Conservation (phyloP, 2,113 vertebrate genomes). For the Siniperca chuatsi region DNA sequence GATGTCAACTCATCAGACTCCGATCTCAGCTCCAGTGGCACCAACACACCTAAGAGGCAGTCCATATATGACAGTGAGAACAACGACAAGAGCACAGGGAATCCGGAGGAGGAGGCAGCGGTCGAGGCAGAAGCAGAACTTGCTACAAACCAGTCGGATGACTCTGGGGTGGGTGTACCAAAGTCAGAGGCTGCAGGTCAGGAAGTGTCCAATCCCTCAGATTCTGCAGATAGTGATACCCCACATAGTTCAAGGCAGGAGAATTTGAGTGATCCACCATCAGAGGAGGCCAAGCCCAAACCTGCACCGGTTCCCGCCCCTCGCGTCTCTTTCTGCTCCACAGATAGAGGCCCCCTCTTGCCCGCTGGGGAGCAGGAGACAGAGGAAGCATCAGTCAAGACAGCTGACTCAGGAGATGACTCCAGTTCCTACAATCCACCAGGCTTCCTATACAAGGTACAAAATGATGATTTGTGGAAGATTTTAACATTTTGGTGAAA, state of each 20-base stretch:
- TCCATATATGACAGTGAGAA: constrained; percentile 53
- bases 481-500: constrained; percentile 13
- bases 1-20: constrained; percentile 67
- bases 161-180: constrained; percentile 45
- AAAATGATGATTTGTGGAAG: not conserved
- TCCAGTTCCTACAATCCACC: constrained; percentile 54
- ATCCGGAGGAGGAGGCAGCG: constrained; percentile 15
- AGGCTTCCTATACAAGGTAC: constrained; percentile 78
- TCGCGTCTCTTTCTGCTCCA: constrained; percentile 63
- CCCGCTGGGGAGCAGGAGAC: constrained; percentile 4
- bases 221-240: constrained; percentile 30
- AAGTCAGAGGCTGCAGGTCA: constrained; percentile 42
- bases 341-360: not conserved
- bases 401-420: constrained; percentile 32
- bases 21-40: constrained; percentile 65
- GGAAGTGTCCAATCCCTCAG: constrained; percentile 37
- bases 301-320: constrained; percentile 70
- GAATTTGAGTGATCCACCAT: not conserved
- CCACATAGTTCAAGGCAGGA: constrained; percentile 39
- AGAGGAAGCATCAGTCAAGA: constrained; percentile 21
- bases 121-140: constrained; percentile 40
- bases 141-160: constrained; percentile 35
- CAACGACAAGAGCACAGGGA: constrained; percentile 24
- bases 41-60: constrained; percentile 65
- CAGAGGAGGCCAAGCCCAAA: constrained; percentile 40